Percentiles rank a stretch among this genome's conserved stretches.
Evolutionary conservation across 2,797 vertebrate genomes (phyloP).

Genomic region (Aythya fuligula): DNA sequence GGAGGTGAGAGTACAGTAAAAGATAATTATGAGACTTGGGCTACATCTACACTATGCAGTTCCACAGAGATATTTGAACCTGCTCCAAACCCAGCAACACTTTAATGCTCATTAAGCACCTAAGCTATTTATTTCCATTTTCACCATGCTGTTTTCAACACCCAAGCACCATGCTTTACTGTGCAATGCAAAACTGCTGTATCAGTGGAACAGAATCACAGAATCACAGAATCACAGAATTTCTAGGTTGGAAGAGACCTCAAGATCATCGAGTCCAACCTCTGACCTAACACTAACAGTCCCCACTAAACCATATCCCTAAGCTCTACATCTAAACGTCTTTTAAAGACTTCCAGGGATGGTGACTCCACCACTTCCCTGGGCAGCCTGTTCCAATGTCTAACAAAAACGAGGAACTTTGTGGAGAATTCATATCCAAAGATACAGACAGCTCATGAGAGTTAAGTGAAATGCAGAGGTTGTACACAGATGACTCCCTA

Average conservation of each 20-base stretch:
- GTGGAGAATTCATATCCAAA: background rate
- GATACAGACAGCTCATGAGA: background rate
- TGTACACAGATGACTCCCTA: background rate
- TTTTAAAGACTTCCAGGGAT: no score
- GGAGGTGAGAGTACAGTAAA: background rate
- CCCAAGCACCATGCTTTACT: rapidly evolving
- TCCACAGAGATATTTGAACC: background rate
- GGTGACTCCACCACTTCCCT: no score
- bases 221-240: no score
- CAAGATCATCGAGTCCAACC: no score
- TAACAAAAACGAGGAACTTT: background rate
- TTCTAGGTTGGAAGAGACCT: no score
- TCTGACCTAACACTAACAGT: no score
- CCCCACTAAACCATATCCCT: no score
- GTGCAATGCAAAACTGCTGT: background rate
- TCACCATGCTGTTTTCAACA: background rate
- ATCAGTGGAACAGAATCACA: no score
- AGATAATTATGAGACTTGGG: background rate
- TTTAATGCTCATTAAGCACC: rapidly evolving
- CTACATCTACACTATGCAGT: background rate
- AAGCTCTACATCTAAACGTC: no score
- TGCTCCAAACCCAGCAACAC: background rate
- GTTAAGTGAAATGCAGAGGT: background rate
- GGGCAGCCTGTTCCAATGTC: no score
- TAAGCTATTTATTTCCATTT: background rate